Base-by-base conservation (phyloP, 2,888 invertebrate species). In the Rhagonycha fulva region DNA sequence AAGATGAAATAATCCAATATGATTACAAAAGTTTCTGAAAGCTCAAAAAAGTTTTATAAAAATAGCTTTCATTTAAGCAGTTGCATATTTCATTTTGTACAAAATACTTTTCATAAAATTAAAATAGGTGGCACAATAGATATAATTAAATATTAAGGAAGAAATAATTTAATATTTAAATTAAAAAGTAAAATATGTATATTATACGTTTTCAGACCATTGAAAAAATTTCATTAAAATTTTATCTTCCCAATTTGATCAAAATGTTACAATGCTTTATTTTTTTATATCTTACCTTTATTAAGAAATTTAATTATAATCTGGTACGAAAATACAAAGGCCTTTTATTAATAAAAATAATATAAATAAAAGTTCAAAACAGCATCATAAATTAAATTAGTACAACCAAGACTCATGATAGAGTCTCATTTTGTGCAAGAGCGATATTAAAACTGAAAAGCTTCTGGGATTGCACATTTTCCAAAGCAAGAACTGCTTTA, bases 1-100 rank as follows among this genome's bases (percentile, higher is more conserved):
- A 24, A 72, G 23, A 72, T 72, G 14, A 72, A 72, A 63, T 72
- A 72, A 28, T 60, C 69, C 63, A 66, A 66, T 47, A 47, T 47
- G 47, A 47, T 47, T 47, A 47, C 47, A 47, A 47, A 47, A 47
- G 47, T 47, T 47, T 47, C 47, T 47, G 47, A 47, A 47, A 47
- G 47, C 47, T 47, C 47, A 47, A 47, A 47, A 47, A 47, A 47
- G n/a, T 47, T 47, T 47, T 47, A 47, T n/a, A 47, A 47, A 47
- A 47, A 47, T 47, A 47, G 47, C 47, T 47, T 47, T 47, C 47
- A n/a, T 47, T 47, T 47, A 47, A 47, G 26, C 47, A 47, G n/a
- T 47, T 47, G 47, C 47, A 47, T 47, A 47, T 47, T 47, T 47
- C 47, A 47, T 47, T 47, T 47, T 47, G n/a, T 47, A 47, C 7